These are phyloP conservation scores for Drosophila virilis DNA, from an alignment of 1,140 invertebrate species.

Conservation along the genomic window DNA sequence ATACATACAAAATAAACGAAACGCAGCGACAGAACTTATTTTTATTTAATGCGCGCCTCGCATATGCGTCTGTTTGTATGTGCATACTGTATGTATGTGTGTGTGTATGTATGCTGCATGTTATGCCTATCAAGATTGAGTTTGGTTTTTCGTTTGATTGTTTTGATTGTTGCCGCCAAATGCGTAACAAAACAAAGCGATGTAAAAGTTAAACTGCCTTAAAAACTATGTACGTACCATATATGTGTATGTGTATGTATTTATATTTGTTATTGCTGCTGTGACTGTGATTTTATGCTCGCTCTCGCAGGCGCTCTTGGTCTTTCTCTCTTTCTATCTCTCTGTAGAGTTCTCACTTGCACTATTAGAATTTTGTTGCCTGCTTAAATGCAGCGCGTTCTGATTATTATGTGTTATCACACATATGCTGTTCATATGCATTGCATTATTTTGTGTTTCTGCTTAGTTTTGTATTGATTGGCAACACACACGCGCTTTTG, in stretches of 20 bases:
- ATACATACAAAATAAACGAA: constrained; percentile 35
- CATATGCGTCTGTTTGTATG: constrained; percentile 38
- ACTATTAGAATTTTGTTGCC: constrained; percentile 45
- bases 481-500: constrained; percentile 50
- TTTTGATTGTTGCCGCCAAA: constrained; percentile 43
- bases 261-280: constrained; percentile 77
- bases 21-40: constrained; percentile 64
- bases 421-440: constrained; percentile 17
- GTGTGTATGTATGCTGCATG: constrained; percentile 51
- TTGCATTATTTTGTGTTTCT: constrained; percentile 17
- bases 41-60: constrained; percentile 62
- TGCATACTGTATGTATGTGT: constrained; percentile 53
- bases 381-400: constrained; percentile 10
- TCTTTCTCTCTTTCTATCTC: constrained; percentile 31
- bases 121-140: constrained; percentile 44
- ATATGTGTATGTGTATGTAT: constrained; percentile 56
- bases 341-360: constrained; percentile 25
- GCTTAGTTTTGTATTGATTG: constrained; percentile 42
- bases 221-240: constrained; percentile 46
- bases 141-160: constrained; percentile 46
- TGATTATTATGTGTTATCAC: constrained; percentile 27
- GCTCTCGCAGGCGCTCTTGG: constrained; percentile 32
- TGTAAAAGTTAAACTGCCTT: constrained; percentile 26
- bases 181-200: constrained; percentile 33
- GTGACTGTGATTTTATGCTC: constrained; percentile 70